Percentiles rank a stretch among this genome's conserved stretches.
Conservation (phyloP, 2,888 invertebrate genomes). For the Acrobasis consociella region DNA sequence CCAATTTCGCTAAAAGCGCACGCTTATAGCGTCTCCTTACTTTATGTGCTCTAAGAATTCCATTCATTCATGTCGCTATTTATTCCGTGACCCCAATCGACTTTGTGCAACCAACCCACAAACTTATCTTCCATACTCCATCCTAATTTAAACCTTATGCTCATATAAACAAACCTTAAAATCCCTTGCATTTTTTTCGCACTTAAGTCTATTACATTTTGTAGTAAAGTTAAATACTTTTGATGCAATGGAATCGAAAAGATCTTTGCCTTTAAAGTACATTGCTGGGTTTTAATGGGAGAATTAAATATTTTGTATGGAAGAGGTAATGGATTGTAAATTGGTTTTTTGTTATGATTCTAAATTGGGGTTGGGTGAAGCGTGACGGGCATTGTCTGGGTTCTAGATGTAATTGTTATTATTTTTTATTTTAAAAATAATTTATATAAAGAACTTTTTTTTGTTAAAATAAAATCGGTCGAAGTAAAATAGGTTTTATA, state of each 20-base stretch:
- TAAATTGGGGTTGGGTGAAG: neutral
- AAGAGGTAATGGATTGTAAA: neutral
- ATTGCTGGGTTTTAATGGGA: constrained; percentile 1
- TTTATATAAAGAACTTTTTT: too few species aligned
- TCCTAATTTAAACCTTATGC: constrained; percentile 7
- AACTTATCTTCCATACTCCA: constrained; percentile 24
- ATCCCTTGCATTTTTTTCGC: neutral
- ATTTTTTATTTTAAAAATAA: too few species aligned
- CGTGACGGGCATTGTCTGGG: neutral
- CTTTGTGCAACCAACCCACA: constrained; percentile 33
- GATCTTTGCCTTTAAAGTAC: neutral
- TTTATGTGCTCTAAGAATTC: neutral
- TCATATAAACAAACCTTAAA: neutral
- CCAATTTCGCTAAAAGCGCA: too few species aligned
- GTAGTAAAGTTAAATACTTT: constrained; percentile 9
- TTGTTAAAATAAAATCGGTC: too few species aligned
- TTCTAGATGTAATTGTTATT: neutral
- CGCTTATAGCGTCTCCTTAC: too few species aligned
- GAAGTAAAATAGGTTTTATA: too few species aligned
- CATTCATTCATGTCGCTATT: constrained; percentile 19
- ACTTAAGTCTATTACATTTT: neutral
- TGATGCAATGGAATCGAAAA: constrained; percentile 15
- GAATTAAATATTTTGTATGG: neutral
- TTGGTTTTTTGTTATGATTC: neutral
- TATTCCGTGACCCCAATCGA: constrained; percentile 36